Conservation (phyloP, 2,888 invertebrate genomes). For the Hypolimnas misippus region DNA sequence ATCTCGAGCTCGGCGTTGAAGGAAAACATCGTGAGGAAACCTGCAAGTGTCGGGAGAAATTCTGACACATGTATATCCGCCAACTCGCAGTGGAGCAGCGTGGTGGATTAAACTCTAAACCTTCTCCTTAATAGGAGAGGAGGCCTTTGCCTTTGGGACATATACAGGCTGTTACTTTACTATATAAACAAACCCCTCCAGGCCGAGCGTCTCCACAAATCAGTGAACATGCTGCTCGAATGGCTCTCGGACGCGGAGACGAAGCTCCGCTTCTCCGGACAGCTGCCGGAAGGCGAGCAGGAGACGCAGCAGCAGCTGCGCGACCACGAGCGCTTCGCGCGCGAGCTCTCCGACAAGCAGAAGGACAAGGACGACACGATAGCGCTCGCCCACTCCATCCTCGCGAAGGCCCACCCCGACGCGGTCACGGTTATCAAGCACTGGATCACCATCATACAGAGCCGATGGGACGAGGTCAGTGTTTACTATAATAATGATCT, state of each 20-base stretch:
- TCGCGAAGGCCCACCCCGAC: constrained; percentile 97
- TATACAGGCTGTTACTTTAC: too few species aligned
- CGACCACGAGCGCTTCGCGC: constrained; percentile 93
- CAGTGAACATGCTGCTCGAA: constrained; percentile 96
- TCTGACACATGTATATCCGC: too few species aligned
- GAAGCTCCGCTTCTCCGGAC: constrained; percentile 95
- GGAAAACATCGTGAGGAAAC: too few species aligned
- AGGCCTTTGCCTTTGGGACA: too few species aligned
- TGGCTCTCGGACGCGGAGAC: constrained; percentile 98
- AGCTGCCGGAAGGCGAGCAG: constrained; percentile 95
- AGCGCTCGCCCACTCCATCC: constrained; percentile 93
- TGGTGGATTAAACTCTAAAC: too few species aligned
- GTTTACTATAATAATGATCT: too few species aligned
- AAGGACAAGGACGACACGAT: constrained; percentile 94
- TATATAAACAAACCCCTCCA: too few species aligned
- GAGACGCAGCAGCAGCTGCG: constrained; percentile 92
- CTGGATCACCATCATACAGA: constrained; percentile 98
- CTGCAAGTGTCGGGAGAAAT: too few species aligned
- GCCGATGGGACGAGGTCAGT: constrained; percentile 96
- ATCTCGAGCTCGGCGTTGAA: too few species aligned
- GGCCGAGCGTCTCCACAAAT: constrained; percentile 96
- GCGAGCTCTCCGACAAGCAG: constrained; percentile 93
- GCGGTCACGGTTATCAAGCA: constrained; percentile 99
- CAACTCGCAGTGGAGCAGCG: too few species aligned
- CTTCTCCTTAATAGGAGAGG: too few species aligned